Conservation (phyloP, 2,797 vertebrate species). For the Percopsis omiscomaycus region DNA sequence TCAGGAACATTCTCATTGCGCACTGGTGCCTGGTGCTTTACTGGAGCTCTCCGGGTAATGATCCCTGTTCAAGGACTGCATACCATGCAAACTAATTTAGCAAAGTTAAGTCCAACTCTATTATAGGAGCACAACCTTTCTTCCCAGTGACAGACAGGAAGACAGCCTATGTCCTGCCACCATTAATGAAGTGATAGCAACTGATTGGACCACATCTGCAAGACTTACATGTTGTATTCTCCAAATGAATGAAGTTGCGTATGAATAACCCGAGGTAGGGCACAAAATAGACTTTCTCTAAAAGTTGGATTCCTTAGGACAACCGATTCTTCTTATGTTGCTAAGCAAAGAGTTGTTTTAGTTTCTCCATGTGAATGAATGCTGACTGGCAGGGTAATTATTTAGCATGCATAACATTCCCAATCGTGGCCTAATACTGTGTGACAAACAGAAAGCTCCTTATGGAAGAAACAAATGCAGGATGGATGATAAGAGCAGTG, state of each 20-base stretch:
- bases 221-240: slow-evolving; percentile 19
- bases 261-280: background rate
- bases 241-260: background rate
- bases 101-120: slow-evolving; percentile 40
- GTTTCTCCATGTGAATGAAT: slow-evolving; percentile 32
- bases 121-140: slow-evolving; percentile 33
- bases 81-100: slow-evolving; percentile 31
- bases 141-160: slow-evolving; percentile 28
- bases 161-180: slow-evolving; percentile 29
- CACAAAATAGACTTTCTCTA: background rate
- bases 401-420: slow-evolving; percentile 36
- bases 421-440: slow-evolving; percentile 56
- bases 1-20: slow-evolving; percentile 17
- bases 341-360: slow-evolving; percentile 39
- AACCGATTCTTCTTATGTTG: slow-evolving; percentile 12
- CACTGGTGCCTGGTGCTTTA: slow-evolving; percentile 5
- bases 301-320: background rate
- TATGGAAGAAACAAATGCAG: slow-evolving; percentile 52
- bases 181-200: slow-evolving; percentile 43
- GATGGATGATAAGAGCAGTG: slow-evolving; percentile 49
- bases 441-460: slow-evolving; percentile 48
- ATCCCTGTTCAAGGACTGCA: slow-evolving; percentile 24
- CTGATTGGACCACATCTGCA: slow-evolving; percentile 29
- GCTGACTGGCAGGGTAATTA: slow-evolving; percentile 43
- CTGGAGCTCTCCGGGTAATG: slow-evolving; percentile 31